A percentile compares a stretch with the other conserved stretches of the same genome.
These are phyloP conservation scores for Pogonomyrmex californicus DNA, from an alignment of 1,140 invertebrate genomes.

Conservation along the genomic window DNA sequence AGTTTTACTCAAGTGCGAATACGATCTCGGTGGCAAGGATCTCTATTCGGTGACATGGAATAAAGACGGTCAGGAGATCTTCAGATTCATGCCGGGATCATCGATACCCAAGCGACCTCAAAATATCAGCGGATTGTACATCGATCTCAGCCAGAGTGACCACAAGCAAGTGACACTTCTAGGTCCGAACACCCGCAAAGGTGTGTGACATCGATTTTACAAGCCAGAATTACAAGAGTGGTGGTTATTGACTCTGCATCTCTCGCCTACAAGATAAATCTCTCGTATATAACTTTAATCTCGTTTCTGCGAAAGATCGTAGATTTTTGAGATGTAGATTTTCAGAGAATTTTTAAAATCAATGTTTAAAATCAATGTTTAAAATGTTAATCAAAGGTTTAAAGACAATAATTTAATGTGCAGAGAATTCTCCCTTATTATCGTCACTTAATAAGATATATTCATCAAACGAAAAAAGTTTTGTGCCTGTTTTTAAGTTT, in stretches of 20 bases:
- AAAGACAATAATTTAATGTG: neutral
- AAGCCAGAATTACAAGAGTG: neutral
- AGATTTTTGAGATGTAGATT: neutral
- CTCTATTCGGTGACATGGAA: slow-evolving; percentile 91
- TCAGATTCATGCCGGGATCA: slow-evolving; percentile 88
- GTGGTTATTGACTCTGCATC: neutral
- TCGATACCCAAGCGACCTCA: slow-evolving; percentile 92
- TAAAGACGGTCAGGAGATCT: slow-evolving; percentile 89
- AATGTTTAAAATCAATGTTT: neutral
- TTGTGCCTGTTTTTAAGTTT: neutral
- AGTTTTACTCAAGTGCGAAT: slow-evolving; percentile 87
- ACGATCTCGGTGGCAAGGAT: slow-evolving; percentile 85
- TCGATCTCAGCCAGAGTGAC: slow-evolving; percentile 89
- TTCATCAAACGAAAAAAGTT: neutral
- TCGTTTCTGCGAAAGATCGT: neutral
- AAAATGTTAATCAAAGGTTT: too few species aligned
- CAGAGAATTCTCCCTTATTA: neutral
- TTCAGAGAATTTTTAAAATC: neutral
- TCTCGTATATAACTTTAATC: neutral
- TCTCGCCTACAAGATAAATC: neutral
- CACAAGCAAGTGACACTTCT: slow-evolving; percentile 79
- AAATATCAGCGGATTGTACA: slow-evolving; percentile 91
- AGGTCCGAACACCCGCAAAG: slow-evolving; percentile 72
- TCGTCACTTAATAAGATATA: neutral
- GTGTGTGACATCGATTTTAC: slow-evolving; percentile 59